phyloP scores from a whole-genome alignment of 2,888 invertebrate species.

The Drosophila quinaria region DNA sequence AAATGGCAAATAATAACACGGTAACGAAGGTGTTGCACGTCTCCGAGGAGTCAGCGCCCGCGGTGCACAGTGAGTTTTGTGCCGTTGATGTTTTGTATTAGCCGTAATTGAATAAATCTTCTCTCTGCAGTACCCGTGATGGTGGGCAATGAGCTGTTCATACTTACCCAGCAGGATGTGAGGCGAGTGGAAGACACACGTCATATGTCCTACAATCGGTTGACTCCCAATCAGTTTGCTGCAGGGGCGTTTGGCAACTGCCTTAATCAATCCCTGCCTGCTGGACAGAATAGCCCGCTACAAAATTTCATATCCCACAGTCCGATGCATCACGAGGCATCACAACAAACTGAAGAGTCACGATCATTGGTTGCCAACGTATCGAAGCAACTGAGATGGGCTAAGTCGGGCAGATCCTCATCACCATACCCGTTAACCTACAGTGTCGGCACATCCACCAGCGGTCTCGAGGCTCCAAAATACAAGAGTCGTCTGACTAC shows the following conservation, averaged over 20 bases:
- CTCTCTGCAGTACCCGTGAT: slow-evolving; percentile 75
- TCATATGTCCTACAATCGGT: slow-evolving; percentile 61
- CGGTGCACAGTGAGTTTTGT: slow-evolving; percentile 69
- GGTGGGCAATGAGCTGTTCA: slow-evolving; percentile 73
- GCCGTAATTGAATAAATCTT: neutral
- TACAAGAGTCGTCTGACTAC: neutral
- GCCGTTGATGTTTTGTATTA: neutral
- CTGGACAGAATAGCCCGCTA: neutral
- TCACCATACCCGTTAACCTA: slow-evolving; percentile 60
- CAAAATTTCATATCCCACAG: slow-evolving; percentile 4
- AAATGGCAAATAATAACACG: slow-evolving; percentile 40
- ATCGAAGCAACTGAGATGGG: slow-evolving; percentile 69
- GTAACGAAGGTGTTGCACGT: slow-evolving; percentile 64
- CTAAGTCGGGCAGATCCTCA: slow-evolving; percentile 37
- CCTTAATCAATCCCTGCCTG: neutral
- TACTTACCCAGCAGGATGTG: slow-evolving; percentile 82
- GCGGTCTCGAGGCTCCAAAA: slow-evolving; percentile 24
- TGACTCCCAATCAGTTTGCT: slow-evolving; percentile 43
- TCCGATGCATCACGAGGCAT: too few relatives aligned
- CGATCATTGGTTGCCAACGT: slow-evolving; percentile 30
- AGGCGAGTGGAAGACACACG: slow-evolving; percentile 80
- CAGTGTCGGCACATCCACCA: slow-evolving; percentile 68
- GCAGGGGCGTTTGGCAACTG: neutral
- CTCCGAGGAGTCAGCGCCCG: slow-evolving; percentile 73
- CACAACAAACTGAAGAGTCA: neutral